Evolutionary conservation across 2,113 vertebrate genomes (phyloP), one percentile per base, ranked within the genome.

Genomic region (Tragelaphus scriptus): DNA sequence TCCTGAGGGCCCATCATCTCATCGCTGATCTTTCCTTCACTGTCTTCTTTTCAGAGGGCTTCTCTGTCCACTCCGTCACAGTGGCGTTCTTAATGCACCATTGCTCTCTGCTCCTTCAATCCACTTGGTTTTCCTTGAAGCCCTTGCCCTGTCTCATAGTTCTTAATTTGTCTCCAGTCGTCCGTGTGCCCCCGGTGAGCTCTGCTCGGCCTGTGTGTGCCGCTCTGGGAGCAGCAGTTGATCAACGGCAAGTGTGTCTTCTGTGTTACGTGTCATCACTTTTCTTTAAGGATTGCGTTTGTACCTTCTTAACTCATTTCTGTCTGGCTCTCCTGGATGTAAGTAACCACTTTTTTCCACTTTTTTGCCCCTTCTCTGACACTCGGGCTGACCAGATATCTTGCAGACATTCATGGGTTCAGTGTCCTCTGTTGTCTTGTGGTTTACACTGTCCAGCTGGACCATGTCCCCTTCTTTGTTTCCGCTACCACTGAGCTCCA

Each of bases 1-100:
- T 1, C 14, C 11, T 11, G 44, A 71, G 7, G 40, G 16, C 25
- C 13, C 2, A 0, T 47, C 6, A 1, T 25, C 49, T 26, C 23
- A 19, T n/a, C 2, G 5, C 23, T 15, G 25, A 11, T 65, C 59
- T 32, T 6, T 25, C 19, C 19, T 17, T 65, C 17, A 65, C 3
- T 7, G 2, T 28, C 13, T 25, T 13, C 58, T 80, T 49, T 59
- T 92, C 40, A 25, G 28, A 12, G 25, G 26, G 25, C 14, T 82
- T 65, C 44, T 90, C 53, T 47, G 6, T 30, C 47, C 11, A 4
- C 10, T 59, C 14, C 23, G 5, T 77, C 7, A 81, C 56, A 77
- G 7, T 15, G 44, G 4, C 23, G 5, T 58, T 44, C 47, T 86
- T 90, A 55, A 55, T 44, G 14, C 28, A 44, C 16, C n/a, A 26